Conservation (phyloP, 2,113 vertebrate species). For the Redunca redunca region DNA sequence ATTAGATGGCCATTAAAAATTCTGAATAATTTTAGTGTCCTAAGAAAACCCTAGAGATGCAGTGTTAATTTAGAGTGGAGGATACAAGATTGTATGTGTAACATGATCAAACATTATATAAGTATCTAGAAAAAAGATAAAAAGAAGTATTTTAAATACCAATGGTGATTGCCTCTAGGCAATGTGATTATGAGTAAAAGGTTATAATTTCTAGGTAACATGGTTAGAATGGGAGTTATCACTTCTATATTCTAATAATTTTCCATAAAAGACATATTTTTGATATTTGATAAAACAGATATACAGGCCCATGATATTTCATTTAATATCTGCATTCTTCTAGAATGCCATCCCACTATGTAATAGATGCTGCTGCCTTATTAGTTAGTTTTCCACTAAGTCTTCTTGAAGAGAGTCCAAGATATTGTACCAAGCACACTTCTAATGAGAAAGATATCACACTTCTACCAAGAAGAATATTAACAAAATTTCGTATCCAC, state of each 20-base stretch:
- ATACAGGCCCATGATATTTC: neutral
- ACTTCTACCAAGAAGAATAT: neutral
- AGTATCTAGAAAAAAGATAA: constrained; percentile 4
- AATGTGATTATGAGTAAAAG: neutral
- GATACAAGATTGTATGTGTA: neutral
- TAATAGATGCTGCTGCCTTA: neutral
- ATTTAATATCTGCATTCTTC: neutral
- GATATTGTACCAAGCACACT: neutral
- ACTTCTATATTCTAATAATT: neutral
- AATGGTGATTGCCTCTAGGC: neutral
- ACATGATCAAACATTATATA: neutral
- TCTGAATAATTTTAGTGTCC: neutral
- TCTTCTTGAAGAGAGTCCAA: neutral
- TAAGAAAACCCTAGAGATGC: neutral
- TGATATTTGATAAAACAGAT: neutral
- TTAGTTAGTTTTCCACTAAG: neutral
- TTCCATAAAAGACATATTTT: neutral
- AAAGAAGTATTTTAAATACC: neutral
- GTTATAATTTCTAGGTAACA: neutral
- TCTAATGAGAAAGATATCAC: neutral
- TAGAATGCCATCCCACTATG: neutral
- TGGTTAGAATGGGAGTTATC: neutral
- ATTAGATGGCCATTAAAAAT: neutral
- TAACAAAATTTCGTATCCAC: neutral
- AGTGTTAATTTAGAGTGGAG: neutral